Conservation (phyloP, 2,888 invertebrate species). For the Byasa hedistus region DNA sequence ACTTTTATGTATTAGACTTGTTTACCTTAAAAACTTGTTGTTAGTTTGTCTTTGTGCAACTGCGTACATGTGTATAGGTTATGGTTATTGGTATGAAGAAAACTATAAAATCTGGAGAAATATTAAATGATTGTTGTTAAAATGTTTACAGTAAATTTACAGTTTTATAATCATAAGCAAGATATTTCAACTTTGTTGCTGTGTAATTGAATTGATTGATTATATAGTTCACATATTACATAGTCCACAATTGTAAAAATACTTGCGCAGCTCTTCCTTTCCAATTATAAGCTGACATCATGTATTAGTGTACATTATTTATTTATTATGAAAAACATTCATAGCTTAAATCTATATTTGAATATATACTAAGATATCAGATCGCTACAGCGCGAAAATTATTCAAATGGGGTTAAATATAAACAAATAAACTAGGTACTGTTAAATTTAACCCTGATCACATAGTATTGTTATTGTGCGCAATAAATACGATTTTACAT, state of each 20-base stretch:
- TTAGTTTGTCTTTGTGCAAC: conserved; percentile 1
- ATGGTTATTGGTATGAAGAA: neutral
- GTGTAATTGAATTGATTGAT: no score
- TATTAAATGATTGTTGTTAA: neutral
- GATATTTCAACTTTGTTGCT: neutral
- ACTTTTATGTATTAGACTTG: conserved; percentile 22
- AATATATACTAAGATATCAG: no score
- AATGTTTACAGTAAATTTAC: neutral
- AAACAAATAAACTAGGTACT: no score
- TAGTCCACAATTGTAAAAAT: no score
- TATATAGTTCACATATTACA: no score
- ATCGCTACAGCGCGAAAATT: no score
- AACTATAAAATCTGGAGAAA: neutral
- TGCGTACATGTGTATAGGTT: neutral
- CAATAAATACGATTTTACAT: no score
- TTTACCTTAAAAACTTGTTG: conserved; percentile 18
- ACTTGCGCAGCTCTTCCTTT: no score
- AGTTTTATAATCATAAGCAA: neutral
- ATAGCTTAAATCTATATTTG: no score
- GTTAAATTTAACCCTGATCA: no score
- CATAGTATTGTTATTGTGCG: no score
- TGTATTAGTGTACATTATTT: neutral
- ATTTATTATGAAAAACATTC: neutral
- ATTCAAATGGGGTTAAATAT: no score
- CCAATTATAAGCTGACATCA: neutral